Percentiles rank a stretch among this genome's conserved stretches.
Conservation (phyloP, 2,113 vertebrate genomes). For the Thermophis baileyi region DNA sequence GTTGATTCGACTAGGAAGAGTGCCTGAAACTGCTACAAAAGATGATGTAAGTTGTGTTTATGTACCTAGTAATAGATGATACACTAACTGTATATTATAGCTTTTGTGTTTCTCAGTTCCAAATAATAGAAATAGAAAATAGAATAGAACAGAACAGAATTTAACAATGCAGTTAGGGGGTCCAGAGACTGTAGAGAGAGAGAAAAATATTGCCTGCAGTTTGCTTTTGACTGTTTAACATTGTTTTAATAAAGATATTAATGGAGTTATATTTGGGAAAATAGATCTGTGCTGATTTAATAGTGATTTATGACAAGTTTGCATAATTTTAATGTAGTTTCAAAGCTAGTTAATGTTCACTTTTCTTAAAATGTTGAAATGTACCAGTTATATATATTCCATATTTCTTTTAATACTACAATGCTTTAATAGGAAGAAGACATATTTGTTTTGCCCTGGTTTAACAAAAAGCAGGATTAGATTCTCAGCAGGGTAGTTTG, state of each 20-base stretch:
- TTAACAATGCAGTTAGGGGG: neutral
- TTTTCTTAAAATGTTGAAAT: neutral
- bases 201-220: neutral
- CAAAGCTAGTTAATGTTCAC: neutral
- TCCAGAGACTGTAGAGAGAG: neutral
- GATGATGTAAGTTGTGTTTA: conserved; percentile 79
- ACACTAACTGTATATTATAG: neutral
- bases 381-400: neutral
- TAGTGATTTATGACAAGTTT: neutral
- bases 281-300: neutral
- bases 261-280: neutral
- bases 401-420: neutral
- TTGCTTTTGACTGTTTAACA: neutral
- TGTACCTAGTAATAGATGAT: neutral
- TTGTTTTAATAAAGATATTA: neutral
- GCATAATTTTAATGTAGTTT: neutral
- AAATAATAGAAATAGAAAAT: neutral
- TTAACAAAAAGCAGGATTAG: neutral
- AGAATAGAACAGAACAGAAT: neutral
- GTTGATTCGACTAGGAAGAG: conserved; percentile 85
- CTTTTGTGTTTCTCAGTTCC: neutral
- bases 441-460: neutral
- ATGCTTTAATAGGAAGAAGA: neutral
- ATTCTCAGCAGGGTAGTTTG: neutral
- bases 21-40: conserved; percentile 91